These are phyloP conservation scores for Tipula helvola DNA, from an alignment of 2,888 invertebrate species.

Conservation along the genomic window DNA sequence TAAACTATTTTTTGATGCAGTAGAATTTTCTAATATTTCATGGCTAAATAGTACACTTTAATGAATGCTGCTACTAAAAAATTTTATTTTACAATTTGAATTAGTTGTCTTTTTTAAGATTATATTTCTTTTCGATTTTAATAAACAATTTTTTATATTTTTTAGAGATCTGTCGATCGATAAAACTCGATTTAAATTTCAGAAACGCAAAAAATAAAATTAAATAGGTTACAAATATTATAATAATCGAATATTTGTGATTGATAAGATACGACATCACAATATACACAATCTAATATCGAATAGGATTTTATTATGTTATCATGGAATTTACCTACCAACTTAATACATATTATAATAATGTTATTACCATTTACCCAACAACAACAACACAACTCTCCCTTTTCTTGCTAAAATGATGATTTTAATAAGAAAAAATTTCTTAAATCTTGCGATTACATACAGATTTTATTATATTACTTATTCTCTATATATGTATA, in stretches of 20 bases:
- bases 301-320: neutral
- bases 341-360: neutral
- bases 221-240: too few relatives aligned
- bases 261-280: neutral
- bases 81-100: too few relatives aligned
- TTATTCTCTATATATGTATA: neutral
- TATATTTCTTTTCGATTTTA: too few relatives aligned
- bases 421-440: neutral
- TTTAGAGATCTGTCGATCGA: too few relatives aligned
- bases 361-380: neutral
- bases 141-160: too few relatives aligned
- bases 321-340: neutral
- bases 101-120: too few relatives aligned
- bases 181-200: too few relatives aligned
- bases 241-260: neutral
- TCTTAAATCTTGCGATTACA: neutral
- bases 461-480: conserved; percentile 4
- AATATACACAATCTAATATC: neutral
- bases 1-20: too few relatives aligned
- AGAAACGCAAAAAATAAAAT: too few relatives aligned
- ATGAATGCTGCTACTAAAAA: too few relatives aligned
- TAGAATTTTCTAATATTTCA: too few relatives aligned
- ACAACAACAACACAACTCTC: neutral
- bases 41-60: too few relatives aligned
- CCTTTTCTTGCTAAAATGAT: neutral